Conservation (phyloP, 2,113 vertebrate species). For the Chaenogobius annularis region DNA sequence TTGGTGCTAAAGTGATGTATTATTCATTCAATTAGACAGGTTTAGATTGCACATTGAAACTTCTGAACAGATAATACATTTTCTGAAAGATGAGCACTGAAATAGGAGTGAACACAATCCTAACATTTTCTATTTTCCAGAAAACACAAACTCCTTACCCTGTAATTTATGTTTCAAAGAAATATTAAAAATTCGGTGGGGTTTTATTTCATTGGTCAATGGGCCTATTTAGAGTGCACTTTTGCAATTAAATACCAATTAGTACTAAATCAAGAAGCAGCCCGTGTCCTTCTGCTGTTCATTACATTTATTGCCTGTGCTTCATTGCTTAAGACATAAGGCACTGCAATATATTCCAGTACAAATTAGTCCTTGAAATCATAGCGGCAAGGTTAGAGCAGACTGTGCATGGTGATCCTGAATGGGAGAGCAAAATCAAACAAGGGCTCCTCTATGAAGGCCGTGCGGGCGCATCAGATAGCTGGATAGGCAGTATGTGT, state of each 20-base stretch:
- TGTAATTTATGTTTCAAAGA: not conserved
- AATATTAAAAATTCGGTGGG: not conserved
- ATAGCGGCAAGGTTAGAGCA: slow-evolving; percentile 45
- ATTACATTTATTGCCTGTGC: slow-evolving; percentile 25
- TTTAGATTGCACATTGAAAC: not conserved
- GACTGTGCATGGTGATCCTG: slow-evolving; percentile 29
- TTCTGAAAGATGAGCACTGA: not conserved
- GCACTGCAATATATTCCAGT: slow-evolving; percentile 41
- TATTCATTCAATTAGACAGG: not conserved
- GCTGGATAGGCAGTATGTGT: slow-evolving; percentile 56
- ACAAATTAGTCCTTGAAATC: slow-evolving; percentile 61
- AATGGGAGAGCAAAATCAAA: slow-evolving; percentile 54
- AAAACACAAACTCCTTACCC: not conserved
- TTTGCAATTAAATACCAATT: slow-evolving; percentile 4
- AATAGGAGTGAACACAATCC: not conserved
- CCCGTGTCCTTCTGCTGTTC: slow-evolving; percentile 16
- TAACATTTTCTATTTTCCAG: not conserved
- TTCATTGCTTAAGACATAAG: slow-evolving; percentile 29
- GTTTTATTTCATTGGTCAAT: not conserved
- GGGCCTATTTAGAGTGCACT: not conserved
- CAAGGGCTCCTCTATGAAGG: slow-evolving; percentile 54
- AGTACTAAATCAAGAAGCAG: not conserved
- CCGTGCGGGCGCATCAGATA: slow-evolving; percentile 61
- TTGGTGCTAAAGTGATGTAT: not conserved
- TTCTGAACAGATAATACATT: not conserved